Base-by-base conservation (phyloP, 2,888 invertebrate species). In the Lycia hirtaria region DNA sequence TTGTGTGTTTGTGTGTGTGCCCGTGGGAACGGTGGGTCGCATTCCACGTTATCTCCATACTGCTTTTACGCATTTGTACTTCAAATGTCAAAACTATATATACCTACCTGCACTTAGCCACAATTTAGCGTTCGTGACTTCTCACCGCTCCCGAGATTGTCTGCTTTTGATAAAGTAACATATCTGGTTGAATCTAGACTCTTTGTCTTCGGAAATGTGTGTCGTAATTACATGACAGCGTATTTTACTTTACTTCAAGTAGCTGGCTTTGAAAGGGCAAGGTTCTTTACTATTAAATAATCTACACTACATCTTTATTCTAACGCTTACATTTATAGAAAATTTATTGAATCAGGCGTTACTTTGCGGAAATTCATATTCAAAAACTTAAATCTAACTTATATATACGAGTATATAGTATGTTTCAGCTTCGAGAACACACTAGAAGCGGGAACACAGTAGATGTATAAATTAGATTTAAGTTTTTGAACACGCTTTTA, bases 51-150 rank as follows among this genome's bases (percentile, higher is more conserved):
- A 10, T 26, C 19, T 14, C 12, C 41, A 33, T 55, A 55, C 50
- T 45, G 49, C n/a, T 28, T 24, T 2, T 30, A 15, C 1, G 40
- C 56, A 61, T 66, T 68, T 68, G 56, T 51, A 60, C 57, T 61
- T 49, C 59, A 76, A 76, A 75, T 76, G 71, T 73, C 75, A 76
- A 67, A 68, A 51, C 59, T 63, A 22, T 38, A 51, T 63, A 22
- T 38, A 51, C 45, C 22, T 47, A 40, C 49, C 50, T 60, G 61
- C 68, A 60, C 69, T 64, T 43, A 54, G 45, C 59, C 20, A 56
- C 51, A 51, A 51, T 47, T 56, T 50, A 56, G 45, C 37, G 45
- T 51, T 72, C 72, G 75, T 73, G 72, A 73, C 67, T 67, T 40
- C 60, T 63, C 58, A 57, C 53, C 38, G 40, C 50, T 64, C 66